Conservation (phyloP, 1,140 invertebrate species). For the Lepidotrigona ventralis region DNA sequence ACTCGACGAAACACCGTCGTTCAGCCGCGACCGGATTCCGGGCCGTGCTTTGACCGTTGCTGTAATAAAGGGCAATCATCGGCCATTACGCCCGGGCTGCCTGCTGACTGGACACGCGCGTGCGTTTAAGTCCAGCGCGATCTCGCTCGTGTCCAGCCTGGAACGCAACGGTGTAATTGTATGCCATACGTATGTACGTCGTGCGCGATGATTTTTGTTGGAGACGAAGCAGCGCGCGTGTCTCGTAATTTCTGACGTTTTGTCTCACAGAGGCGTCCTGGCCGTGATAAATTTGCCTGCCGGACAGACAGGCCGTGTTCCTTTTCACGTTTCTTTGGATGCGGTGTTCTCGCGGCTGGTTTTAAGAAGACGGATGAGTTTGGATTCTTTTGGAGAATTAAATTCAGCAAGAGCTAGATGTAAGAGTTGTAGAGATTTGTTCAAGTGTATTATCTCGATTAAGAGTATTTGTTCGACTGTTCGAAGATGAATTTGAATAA, state of each 20-base stretch:
- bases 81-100: conserved; percentile 70
- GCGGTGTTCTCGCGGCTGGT: background rate
- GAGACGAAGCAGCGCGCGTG: background rate
- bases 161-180: conserved; percentile 13
- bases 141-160: background rate
- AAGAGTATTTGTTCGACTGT: too few species aligned
- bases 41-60: conserved; percentile 75
- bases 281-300: background rate
- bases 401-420: background rate
- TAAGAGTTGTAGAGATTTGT: too few species aligned
- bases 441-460: too few species aligned
- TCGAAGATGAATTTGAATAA: too few species aligned
- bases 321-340: background rate
- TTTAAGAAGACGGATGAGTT: background rate
- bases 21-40: conserved; percentile 70
- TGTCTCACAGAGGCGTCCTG: background rate
- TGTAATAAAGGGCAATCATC: conserved; percentile 78
- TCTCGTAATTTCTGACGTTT: conserved; percentile 25
- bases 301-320: background rate
- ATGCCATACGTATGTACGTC: background rate
- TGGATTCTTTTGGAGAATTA: background rate
- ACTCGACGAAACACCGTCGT: conserved; percentile 57
- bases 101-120: conserved; percentile 47
- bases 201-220: background rate
- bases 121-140: background rate